Base-by-base conservation (phyloP, 2,113 vertebrate species). In the Callospermophilus lateralis region DNA sequence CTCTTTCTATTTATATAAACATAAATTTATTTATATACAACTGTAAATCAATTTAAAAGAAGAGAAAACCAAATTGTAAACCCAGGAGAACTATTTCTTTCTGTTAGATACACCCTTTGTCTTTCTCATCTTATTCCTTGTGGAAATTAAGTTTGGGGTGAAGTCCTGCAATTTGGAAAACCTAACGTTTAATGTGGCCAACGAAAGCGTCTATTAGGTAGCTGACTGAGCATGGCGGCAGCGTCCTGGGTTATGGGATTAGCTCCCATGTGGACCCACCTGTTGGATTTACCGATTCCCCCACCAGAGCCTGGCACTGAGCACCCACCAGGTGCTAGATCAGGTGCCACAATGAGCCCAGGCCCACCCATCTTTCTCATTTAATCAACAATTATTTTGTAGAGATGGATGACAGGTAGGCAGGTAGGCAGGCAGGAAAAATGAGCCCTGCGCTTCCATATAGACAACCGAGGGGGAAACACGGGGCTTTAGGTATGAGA, bases 201-300 rank as follows among this genome's bases (percentile, higher is more conserved):
- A 30, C 6, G 22, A 13, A 24, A 55, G 37, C 39, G 8, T 22
- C 87, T 16, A 24, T 45, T 3, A 7, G 20, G 68, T 6, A 15
- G 26, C 0, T 0, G 39, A 7, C 22, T 2, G 17, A n/a, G 37
- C 42, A 55, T 28, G 73, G 37, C 8, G 1, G 0, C 30, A 4
- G 1, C 0, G 4, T 45, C 7, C 42, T 6, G 11, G 1, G 22
- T 11, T 4, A 19, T 0, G 11, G 5, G 22, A n/a, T 3, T 3
- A 0, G 3, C 26, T 34, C 20, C 79, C 58, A 0, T 8, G 0
- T 28, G 51, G 30, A 42, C 68, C 32, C 1, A 10, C 4, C 4
- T 1, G 5, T 2, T 80, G 13, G 5, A 1, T 37, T 32, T 8
- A 26, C 0, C 4, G 20, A 26, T 3, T 19, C 48, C 22, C 24